These are phyloP conservation scores for Nineta flava DNA, from an alignment of 2,888 invertebrate species.

Conservation along the genomic window DNA sequence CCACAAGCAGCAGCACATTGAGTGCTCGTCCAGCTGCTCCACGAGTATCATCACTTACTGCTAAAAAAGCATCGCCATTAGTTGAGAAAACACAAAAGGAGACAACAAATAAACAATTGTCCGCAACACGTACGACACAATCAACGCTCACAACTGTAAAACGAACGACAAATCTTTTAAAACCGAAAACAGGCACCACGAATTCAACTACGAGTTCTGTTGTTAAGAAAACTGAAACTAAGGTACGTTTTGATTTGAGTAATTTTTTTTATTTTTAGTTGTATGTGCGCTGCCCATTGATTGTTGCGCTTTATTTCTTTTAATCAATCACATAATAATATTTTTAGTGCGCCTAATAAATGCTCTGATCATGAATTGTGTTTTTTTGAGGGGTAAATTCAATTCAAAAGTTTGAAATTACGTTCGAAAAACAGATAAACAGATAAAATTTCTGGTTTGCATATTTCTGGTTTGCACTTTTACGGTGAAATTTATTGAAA, in stretches of 20 bases:
- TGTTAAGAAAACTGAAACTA: conserved; percentile 19
- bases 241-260: conserved; percentile 15
- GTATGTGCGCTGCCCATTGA: not conserved
- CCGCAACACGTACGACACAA: conserved; percentile 17
- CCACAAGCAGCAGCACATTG: conserved; percentile 2
- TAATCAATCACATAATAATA: too few relatives aligned
- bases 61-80: conserved; percentile 19
- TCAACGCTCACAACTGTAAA: conserved; percentile 19
- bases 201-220: conserved; percentile 13
- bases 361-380: too few relatives aligned
- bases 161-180: conserved; percentile 19
- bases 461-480: too few relatives aligned
- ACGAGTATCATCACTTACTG: conserved; percentile 9
- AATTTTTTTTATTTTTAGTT: not conserved
- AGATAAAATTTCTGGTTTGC: too few relatives aligned
- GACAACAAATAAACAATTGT: conserved; percentile 49
- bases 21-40: conserved; percentile 11
- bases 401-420: too few relatives aligned
- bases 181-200: conserved; percentile 15
- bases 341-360: too few relatives aligned
- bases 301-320: too few relatives aligned
- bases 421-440: too few relatives aligned
- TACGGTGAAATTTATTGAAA: too few relatives aligned
- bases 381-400: too few relatives aligned
- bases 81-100: conserved; percentile 47